These are phyloP conservation scores for Myotis pilosus DNA, from an alignment of 2,797 vertebrate genomes.

Conservation along the genomic window DNA sequence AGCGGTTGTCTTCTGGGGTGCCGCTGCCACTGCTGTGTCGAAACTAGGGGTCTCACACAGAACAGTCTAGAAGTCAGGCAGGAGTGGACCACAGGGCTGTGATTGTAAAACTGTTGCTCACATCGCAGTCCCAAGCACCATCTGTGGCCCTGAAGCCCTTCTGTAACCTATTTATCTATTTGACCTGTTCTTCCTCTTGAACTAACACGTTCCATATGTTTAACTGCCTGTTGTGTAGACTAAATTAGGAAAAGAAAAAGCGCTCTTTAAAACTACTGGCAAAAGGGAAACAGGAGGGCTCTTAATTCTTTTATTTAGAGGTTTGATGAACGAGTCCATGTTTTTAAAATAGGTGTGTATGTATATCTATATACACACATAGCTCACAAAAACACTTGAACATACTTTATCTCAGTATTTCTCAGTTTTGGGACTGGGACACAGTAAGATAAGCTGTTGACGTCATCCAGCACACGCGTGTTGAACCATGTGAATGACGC, in stretches of 20 bases:
- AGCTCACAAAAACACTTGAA: constrained; percentile 26
- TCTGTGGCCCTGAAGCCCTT: constrained; percentile 18
- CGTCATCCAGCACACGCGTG: background rate
- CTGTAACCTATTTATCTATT: constrained; percentile 44
- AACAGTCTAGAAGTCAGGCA: background rate
- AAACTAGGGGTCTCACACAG: background rate
- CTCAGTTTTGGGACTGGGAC: background rate
- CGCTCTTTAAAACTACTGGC: background rate
- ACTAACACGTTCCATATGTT: constrained; percentile 46
- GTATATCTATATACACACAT: background rate
- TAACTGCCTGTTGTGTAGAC: constrained; percentile 17
- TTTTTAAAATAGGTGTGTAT: background rate
- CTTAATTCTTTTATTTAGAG: background rate
- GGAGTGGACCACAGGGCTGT: background rate
- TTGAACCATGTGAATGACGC: background rate
- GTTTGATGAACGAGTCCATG: background rate
- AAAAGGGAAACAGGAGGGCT: background rate
- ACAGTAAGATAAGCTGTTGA: background rate
- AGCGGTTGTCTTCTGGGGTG: background rate
- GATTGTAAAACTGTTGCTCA: background rate
- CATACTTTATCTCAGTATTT: constrained; percentile 36
- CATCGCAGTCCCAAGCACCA: background rate
- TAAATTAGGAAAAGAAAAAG: background rate
- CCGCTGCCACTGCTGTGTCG: background rate
- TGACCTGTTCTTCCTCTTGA: constrained; percentile 58